Conservation (phyloP, 2,113 vertebrate species). For the Bubo scandiacus region DNA sequence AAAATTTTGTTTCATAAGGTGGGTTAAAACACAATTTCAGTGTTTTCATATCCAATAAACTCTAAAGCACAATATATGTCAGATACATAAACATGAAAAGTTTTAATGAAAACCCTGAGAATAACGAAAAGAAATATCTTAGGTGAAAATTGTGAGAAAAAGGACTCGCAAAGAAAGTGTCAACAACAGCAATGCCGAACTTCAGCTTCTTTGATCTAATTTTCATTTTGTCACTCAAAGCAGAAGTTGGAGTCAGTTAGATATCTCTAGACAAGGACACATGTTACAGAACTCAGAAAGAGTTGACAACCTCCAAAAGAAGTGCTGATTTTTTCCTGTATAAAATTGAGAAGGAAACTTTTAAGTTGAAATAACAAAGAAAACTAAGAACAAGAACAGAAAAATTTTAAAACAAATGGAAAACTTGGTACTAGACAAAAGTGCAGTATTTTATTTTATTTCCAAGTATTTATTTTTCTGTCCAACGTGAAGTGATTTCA, state of each 20-base stretch:
- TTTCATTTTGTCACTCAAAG: slow-evolving; percentile 20
- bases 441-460: neutral
- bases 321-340: neutral
- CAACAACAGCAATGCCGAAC: neutral
- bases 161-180: neutral
- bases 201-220: neutral
- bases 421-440: neutral
- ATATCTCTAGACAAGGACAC: neutral
- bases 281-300: neutral
- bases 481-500: neutral
- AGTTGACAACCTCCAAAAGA: neutral
- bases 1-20: neutral
- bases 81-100: neutral
- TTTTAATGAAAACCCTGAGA: neutral
- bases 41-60: neutral
- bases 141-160: neutral
- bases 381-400: neutral
- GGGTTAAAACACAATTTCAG: neutral
- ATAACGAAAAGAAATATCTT: neutral
- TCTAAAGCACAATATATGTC: neutral
- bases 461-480: neutral
- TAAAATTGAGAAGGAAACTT: neutral
- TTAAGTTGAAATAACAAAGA: neutral
- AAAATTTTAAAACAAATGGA: neutral
- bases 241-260: neutral